Evolutionary conservation across 2,888 invertebrate species (phyloP).

Genomic region (Coremacera marginata): DNA sequence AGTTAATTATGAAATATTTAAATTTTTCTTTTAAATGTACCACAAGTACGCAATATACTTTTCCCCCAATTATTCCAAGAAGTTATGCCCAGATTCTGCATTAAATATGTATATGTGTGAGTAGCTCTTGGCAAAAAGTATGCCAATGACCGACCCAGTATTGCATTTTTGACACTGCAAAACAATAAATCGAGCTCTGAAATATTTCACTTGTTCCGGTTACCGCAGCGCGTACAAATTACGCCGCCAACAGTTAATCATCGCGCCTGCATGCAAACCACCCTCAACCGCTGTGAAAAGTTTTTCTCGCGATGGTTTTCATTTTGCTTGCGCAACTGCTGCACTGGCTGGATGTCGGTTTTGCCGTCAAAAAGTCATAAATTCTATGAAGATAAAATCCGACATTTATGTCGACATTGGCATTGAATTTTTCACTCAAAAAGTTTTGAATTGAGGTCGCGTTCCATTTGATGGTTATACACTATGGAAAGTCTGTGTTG

Average conservation of each 20-base stretch:
- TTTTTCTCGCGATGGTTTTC: background rate
- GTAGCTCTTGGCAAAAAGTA: background rate
- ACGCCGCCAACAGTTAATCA: constrained; percentile 20
- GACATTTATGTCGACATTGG: constrained; percentile 57
- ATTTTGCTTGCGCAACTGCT: too few relatives aligned
- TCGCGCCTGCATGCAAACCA: constrained; percentile 1
- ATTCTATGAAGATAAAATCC: constrained; percentile 53
- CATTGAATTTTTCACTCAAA: constrained; percentile 50
- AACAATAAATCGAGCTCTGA: constrained; percentile 17
- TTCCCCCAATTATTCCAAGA: too few relatives aligned
- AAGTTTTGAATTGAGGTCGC: constrained; percentile 44
- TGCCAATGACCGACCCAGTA: constrained; percentile 4
- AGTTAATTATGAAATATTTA: too few relatives aligned
- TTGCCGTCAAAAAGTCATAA: constrained; percentile 46
- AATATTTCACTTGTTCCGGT: background rate
- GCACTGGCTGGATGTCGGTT: constrained; percentile 38
- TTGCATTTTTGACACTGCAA: constrained; percentile 4
- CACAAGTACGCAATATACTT: too few relatives aligned
- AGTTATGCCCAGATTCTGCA: too few relatives aligned
- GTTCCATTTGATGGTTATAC: background rate
- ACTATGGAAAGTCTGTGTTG: background rate
- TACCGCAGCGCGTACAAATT: constrained; percentile 9
- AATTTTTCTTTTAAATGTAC: too few relatives aligned
- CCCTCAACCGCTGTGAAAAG: background rate
- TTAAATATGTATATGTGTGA: background rate